Evolutionary conservation across 2,797 vertebrate genomes (phyloP).

Genomic region (Stomatorhinus walkeri): DNA sequence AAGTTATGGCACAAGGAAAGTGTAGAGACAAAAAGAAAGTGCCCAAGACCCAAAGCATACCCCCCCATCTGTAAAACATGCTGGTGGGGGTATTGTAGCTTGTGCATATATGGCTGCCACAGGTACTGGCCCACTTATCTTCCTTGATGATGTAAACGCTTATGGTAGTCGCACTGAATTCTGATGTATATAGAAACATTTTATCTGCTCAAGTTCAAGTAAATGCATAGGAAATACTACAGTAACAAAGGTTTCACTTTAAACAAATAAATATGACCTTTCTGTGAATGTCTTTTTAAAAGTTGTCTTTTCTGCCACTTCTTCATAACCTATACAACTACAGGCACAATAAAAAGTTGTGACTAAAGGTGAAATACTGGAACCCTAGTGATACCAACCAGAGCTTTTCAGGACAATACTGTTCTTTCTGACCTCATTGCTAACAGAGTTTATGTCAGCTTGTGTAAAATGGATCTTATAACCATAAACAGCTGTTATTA

Average conservation of each 20-base stretch:
- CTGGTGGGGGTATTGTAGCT: no score
- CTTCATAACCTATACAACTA: not conserved
- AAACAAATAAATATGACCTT: not conserved
- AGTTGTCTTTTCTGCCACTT: not conserved
- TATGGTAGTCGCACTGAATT: not conserved
- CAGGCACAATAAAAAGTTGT: not conserved
- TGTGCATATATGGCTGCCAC: no score
- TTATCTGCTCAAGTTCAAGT: not conserved
- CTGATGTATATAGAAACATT: not conserved
- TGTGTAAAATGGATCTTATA: not conserved
- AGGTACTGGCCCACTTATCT: no score
- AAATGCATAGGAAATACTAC: not conserved
- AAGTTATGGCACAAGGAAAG: no score
- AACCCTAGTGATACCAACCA: not conserved
- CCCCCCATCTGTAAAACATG: no score
- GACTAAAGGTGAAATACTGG: not conserved
- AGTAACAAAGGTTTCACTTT: not conserved
- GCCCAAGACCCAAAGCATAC: no score
- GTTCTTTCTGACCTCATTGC: not conserved
- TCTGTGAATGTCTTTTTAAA: not conserved
- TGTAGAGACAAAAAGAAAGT: no score
- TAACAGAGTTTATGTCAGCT: not conserved
- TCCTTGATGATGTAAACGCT: not conserved
- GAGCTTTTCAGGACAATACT: not conserved
- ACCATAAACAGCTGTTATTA: not conserved